Percentiles rank a stretch among this genome's conserved stretches.
These are phyloP conservation scores for Cryptomyrus ogoouensis DNA, from an alignment of 2,113 vertebrate species.

Conservation along the genomic window DNA sequence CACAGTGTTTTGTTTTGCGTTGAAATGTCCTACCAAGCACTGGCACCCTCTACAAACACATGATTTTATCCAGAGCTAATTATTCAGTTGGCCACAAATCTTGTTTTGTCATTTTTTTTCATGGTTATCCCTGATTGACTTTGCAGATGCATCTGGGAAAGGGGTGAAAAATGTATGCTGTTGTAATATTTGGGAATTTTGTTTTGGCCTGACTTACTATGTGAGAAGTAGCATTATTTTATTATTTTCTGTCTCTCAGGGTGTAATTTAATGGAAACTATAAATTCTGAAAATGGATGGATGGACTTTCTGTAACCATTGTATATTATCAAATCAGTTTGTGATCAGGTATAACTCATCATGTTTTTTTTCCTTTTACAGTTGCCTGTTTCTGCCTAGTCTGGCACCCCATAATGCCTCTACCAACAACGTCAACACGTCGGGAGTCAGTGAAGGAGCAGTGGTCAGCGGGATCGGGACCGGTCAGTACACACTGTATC, in stretches of 20 bases:
- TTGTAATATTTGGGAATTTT: background rate
- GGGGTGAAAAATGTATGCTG: background rate
- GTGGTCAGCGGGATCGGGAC: conserved; percentile 90
- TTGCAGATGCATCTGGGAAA: background rate
- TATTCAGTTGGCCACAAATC: background rate
- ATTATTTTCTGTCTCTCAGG: background rate
- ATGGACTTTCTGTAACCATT: background rate
- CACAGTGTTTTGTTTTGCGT: background rate
- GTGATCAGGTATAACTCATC: background rate
- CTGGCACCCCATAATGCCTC: conserved; percentile 91
- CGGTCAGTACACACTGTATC: conserved; percentile 55
- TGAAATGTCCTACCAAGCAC: background rate
- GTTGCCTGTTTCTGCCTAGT: conserved; percentile 92
- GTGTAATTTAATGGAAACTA: background rate
- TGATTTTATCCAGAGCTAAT: background rate
- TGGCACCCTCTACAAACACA: background rate
- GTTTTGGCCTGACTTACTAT: background rate
- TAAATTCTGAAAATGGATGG: background rate
- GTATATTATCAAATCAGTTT: background rate
- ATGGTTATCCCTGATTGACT: background rate
- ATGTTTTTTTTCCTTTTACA: conserved; percentile 37
- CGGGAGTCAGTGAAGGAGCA: conserved; percentile 78
- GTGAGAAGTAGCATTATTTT: background rate
- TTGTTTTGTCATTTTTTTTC: background rate
- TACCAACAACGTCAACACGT: conserved; percentile 76